phyloP scores from a whole-genome alignment of 1,140 invertebrate genomes.

The Cydia strobilella region DNA sequence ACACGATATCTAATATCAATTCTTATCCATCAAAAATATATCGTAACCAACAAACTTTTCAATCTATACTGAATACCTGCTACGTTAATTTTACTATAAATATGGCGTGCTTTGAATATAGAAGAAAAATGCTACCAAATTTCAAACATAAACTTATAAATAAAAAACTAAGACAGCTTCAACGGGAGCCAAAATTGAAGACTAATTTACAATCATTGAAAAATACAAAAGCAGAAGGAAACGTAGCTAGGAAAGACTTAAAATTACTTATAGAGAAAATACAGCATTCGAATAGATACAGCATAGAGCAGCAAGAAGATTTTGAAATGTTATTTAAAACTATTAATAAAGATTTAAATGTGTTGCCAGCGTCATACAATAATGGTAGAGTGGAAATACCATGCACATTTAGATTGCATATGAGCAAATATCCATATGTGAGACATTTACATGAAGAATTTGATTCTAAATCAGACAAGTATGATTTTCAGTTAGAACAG shows the following conservation, averaged over 20 bases:
- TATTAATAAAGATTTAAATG: slow-evolving; percentile 43
- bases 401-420: slow-evolving; percentile 41
- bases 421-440: slow-evolving; percentile 53
- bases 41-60: slow-evolving; percentile 35
- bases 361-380: background rate
- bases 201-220: slow-evolving; percentile 41
- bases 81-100: slow-evolving; percentile 42
- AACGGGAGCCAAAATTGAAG: slow-evolving; percentile 31
- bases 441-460: slow-evolving; percentile 53
- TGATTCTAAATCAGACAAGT: slow-evolving; percentile 33
- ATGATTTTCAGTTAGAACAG: slow-evolving; percentile 61
- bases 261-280: slow-evolving; percentile 19
- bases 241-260: background rate
- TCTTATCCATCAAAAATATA: slow-evolving; percentile 33
- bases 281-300: background rate
- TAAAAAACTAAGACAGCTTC: slow-evolving; percentile 36
- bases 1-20: slow-evolving; percentile 36
- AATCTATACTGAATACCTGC: slow-evolving; percentile 57
- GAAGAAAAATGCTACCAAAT: slow-evolving; percentile 46
- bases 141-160: slow-evolving; percentile 54
- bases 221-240: slow-evolving; percentile 1
- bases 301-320: background rate
- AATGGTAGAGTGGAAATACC: slow-evolving; percentile 29
- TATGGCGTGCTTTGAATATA: slow-evolving; percentile 34
- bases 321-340: slow-evolving; percentile 40